Evolutionary conservation across 2,113 vertebrate species (phyloP), one percentile per base, ranked within the genome.

Genomic region (Pongo abelii): DNA sequence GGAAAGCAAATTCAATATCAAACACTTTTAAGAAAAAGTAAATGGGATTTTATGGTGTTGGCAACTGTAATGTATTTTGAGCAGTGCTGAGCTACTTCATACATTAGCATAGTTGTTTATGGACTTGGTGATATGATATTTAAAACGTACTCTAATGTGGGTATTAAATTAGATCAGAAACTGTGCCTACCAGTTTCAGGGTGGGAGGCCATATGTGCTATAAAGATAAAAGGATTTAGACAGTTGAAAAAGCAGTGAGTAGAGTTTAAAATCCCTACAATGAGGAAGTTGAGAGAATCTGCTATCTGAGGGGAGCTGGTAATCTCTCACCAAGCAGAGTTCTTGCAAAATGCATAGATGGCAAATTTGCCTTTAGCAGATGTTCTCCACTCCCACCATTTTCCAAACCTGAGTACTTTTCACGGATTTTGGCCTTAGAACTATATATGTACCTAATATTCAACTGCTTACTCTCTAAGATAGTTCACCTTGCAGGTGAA

Each of bases 1-100:
- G 48, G 79, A 93, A 98, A 97, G 72, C 22, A 84, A 88, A 89
- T 89, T 95, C 97, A 93, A 40, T 95, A 96, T 79, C 50, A 97
- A 17, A 50, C 95, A 96, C 27, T 97, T 97, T 78, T 48, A 97
- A 92, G 85, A 83, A 81, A 94, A 97, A 69, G 32, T 91, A 89
- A 98, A 89, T 81, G 17, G 64, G 93, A 92, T 89, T 61, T 81
- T 79, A 79, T 80, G 84, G 75, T 50, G 11, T 32, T 94, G 75
- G 83, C 40, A 96, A 90, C 35, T n/a, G 67, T 11, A 18, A 50
- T 87, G 64, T 78, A 89, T 91, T 86, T 20, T 38, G 9, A 95
- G 72, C 81, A 32, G 69, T 30, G 27, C 55, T 55, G 75, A 92
- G 69, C 43, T 72, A 78, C 74, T 91, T 72, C 40, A 27, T 27